A percentile compares a stretch with the other conserved stretches of the same genome.
These are phyloP conservation scores for Typhlomys cinereus DNA, from an alignment of 2,113 vertebrate genomes.

Conservation along the genomic window DNA sequence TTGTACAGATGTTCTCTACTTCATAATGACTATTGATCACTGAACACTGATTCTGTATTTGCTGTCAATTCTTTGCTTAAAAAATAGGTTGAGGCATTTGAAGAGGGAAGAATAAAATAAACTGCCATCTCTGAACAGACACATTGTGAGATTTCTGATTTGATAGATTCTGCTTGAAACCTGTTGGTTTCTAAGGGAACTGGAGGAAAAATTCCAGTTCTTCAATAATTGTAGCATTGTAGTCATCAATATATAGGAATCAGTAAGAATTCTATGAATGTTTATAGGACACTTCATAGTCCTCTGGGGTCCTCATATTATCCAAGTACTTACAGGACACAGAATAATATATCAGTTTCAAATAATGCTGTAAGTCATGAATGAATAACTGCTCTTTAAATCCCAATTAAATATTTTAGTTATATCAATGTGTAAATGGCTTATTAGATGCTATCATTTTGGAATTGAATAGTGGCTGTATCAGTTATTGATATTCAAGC, in stretches of 20 bases:
- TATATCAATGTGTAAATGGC: neutral
- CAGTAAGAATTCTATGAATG: slow-evolving; percentile 18
- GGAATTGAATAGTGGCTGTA: neutral
- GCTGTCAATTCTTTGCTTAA: neutral
- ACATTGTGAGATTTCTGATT: neutral
- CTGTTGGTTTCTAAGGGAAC: neutral
- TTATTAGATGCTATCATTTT: neutral
- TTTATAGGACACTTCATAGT: neutral
- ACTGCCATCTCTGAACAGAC: neutral
- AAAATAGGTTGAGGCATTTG: neutral
- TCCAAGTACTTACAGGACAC: neutral
- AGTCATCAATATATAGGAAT: neutral
- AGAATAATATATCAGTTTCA: neutral
- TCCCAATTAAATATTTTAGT: neutral
- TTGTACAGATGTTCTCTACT: neutral
- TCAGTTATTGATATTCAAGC: neutral
- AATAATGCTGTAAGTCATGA: neutral
- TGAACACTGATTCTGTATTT: slow-evolving; percentile 41
- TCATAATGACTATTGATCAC: neutral
- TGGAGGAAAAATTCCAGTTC: neutral
- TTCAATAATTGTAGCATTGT: neutral
- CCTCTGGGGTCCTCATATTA: neutral
- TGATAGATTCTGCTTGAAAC: neutral
- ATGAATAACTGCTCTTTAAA: slow-evolving; percentile 7
- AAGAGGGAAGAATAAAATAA: slow-evolving; percentile 19